phyloP scores from a whole-genome alignment of 2,888 invertebrate genomes.

The Epicampocera succincta region DNA sequence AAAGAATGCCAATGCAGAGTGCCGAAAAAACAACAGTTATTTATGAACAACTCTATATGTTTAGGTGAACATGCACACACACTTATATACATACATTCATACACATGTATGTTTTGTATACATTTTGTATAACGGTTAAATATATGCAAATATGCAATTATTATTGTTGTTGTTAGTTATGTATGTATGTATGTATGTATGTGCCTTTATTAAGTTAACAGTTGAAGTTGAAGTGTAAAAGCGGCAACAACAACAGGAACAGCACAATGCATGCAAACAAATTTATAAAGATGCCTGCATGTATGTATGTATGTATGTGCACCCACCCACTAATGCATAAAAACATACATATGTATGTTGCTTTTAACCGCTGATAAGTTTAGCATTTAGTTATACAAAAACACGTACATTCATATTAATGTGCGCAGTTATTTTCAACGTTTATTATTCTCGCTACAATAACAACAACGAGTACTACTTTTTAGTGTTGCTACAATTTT shows the following conservation, averaged over 20 bases:
- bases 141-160: slow-evolving; percentile 29
- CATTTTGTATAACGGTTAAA: slow-evolving; percentile 7
- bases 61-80: neutral
- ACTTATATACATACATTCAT: neutral
- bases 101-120: neutral
- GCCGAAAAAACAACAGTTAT: slow-evolving; percentile 31
- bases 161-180: slow-evolving; percentile 37
- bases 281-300: neutral
- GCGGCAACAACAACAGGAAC: slow-evolving; percentile 45
- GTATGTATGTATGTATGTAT: too few species aligned
- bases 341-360: neutral
- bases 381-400: neutral
- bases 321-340: neutral
- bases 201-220: slow-evolving; percentile 62
- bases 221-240: slow-evolving; percentile 65
- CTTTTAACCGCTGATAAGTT: neutral
- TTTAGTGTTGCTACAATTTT: slow-evolving; percentile 9
- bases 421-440: slow-evolving; percentile 1
- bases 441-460: slow-evolving; percentile 9
- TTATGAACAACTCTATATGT: slow-evolving; percentile 23
- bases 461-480: slow-evolving; percentile 12
- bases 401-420: neutral
- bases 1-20: slow-evolving; percentile 5
- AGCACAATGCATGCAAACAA: neutral
- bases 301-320: neutral